Conservation (phyloP, 2,113 vertebrate species). For the Melanotaenia duboulayi region DNA sequence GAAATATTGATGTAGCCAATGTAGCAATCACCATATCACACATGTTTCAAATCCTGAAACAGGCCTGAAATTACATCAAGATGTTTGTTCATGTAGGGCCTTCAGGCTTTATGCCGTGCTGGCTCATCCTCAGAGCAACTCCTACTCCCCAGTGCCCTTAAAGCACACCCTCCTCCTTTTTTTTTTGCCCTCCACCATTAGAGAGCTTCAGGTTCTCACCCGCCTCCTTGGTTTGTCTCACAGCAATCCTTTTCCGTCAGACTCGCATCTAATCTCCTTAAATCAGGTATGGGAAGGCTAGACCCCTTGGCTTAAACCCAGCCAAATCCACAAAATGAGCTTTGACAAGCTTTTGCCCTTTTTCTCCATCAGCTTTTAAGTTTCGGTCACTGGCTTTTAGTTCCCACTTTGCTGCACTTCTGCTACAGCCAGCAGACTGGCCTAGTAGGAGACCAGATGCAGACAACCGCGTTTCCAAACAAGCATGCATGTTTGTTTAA, state of each 20-base stretch:
- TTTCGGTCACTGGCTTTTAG: slow-evolving; percentile 18
- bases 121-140: slow-evolving; percentile 42
- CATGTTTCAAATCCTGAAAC: slow-evolving; percentile 48
- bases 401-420: slow-evolving; percentile 26
- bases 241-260: slow-evolving; percentile 37
- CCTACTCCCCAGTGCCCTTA: slow-evolving; percentile 25
- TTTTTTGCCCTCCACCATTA: slow-evolving; percentile 11
- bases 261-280: slow-evolving; percentile 66
- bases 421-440: neutral
- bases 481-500: slow-evolving; percentile 36
- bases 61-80: slow-evolving; percentile 48
- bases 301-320: slow-evolving; percentile 55
- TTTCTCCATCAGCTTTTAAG: slow-evolving; percentile 11
- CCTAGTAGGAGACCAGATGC: neutral
- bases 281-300: slow-evolving; percentile 47
- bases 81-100: slow-evolving; percentile 58
- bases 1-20: slow-evolving; percentile 28
- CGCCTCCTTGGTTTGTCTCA: slow-evolving; percentile 43
- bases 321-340: slow-evolving; percentile 59
- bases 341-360: slow-evolving; percentile 58
- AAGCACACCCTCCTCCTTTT: neutral
- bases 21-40: slow-evolving; percentile 24
- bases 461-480: slow-evolving; percentile 12
- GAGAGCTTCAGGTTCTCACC: slow-evolving; percentile 23
- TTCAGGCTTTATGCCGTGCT: slow-evolving; percentile 21